Evolutionary conservation across 2,888 invertebrate species (phyloP).

Genomic region (Nomada ruficornis): DNA sequence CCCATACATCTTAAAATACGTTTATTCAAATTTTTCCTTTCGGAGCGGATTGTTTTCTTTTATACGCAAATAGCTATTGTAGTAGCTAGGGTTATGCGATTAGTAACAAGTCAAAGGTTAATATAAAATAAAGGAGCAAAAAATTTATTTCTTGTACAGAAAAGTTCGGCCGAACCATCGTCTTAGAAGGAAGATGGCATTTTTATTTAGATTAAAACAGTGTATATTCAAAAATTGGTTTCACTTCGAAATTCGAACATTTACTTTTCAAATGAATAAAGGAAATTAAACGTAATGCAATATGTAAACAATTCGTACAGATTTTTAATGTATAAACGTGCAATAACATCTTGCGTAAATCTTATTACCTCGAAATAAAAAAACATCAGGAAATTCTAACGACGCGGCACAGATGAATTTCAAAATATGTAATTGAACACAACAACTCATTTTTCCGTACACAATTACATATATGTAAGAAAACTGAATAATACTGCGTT

Average conservation of each 20-base stretch:
- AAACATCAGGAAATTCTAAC: not conserved
- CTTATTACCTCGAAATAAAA: not conserved
- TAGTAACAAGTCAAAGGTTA: conserved; percentile 2
- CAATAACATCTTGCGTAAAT: not conserved
- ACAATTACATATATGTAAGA: not conserved
- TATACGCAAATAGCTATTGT: not conserved
- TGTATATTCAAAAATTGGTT: not conserved
- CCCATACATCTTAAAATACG: not conserved
- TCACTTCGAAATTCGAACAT: not conserved
- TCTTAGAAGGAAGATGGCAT: not conserved
- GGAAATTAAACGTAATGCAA: not conserved
- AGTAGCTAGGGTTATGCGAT: not conserved
- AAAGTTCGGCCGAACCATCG: not conserved
- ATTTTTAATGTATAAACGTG: not conserved
- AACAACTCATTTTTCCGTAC: not conserved
- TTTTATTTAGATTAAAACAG: not conserved
- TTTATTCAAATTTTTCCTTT: not conserved
- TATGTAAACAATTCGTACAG: not conserved
- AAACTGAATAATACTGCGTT: not conserved
- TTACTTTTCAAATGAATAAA: not conserved
- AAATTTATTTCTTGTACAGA: not conserved
- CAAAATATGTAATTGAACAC: not conserved
- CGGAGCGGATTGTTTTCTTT: not conserved
- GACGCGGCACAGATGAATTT: not conserved
- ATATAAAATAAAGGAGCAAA: not conserved